phyloP scores from a whole-genome alignment of 1,140 invertebrate species.

The Drosophila ironensis region DNA sequence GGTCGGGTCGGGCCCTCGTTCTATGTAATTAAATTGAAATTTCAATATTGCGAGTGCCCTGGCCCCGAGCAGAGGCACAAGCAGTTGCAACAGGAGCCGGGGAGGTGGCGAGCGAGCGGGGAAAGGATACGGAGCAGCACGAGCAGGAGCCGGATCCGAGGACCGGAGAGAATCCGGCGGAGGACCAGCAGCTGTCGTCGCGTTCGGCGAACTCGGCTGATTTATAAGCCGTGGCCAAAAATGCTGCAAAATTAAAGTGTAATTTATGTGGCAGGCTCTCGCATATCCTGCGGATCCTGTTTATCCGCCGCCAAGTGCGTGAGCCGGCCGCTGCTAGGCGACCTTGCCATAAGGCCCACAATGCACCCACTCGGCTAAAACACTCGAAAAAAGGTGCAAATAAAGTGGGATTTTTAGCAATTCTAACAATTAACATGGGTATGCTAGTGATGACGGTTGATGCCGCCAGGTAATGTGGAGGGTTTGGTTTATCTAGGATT shows the following conservation, averaged over 20 bases:
- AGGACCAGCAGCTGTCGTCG: slow-evolving; percentile 26
- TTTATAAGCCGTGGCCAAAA: slow-evolving; percentile 79
- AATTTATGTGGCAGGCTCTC: slow-evolving; percentile 66
- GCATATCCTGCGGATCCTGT: slow-evolving; percentile 49
- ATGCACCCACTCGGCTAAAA: not conserved
- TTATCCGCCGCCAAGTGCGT: slow-evolving; percentile 66
- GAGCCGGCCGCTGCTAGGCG: slow-evolving; percentile 31
- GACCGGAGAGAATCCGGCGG: slow-evolving; percentile 38
- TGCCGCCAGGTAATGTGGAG: too few relatives aligned
- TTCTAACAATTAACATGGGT: too few relatives aligned
- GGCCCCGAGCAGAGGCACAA: not conserved
- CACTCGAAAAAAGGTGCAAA: slow-evolving; percentile 5
- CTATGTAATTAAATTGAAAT: slow-evolving; percentile 81
- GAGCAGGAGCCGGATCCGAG: not conserved
- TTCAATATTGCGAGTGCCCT: slow-evolving; percentile 73
- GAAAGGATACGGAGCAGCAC: not conserved
- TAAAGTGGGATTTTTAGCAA: not conserved
- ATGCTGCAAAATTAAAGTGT: slow-evolving; percentile 79
- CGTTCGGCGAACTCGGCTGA: slow-evolving; percentile 45
- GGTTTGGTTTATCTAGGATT: too few relatives aligned
- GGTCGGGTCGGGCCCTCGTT: slow-evolving; percentile 41
- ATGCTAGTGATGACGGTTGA: too few relatives aligned
- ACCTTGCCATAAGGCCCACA: slow-evolving; percentile 19
- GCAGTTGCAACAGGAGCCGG: not conserved
- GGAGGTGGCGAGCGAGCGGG: not conserved